A percentile compares a stretch with the other conserved stretches of the same genome.
These are phyloP conservation scores for Cottus gobio DNA, from an alignment of 2,113 vertebrate species.

Conservation along the genomic window DNA sequence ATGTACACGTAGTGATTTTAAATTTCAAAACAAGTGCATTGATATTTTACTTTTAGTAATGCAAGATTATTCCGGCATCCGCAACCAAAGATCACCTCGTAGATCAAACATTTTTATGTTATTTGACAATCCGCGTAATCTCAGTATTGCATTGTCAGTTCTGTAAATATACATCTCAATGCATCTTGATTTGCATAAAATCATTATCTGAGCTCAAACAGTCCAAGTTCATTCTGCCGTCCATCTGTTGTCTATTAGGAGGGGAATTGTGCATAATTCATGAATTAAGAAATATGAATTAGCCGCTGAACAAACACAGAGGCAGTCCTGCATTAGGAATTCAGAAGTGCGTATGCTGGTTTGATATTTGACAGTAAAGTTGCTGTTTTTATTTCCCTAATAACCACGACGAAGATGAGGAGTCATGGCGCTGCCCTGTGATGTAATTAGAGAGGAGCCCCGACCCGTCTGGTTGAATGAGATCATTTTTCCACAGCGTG, in stretches of 20 bases:
- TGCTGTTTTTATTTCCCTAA: slow-evolving; percentile 54
- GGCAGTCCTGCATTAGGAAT: neutral
- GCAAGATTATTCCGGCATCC: neutral
- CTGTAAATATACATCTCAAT: slow-evolving; percentile 23
- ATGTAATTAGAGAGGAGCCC: slow-evolving; percentile 74
- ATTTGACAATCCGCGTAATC: slow-evolving; percentile 4
- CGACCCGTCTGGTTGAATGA: slow-evolving; percentile 71
- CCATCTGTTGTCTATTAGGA: slow-evolving; percentile 53
- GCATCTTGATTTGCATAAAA: slow-evolving; percentile 47
- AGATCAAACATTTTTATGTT: neutral
- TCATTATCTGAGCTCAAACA: slow-evolving; percentile 26
- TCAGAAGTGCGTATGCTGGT: slow-evolving; percentile 16
- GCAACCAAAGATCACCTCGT: slow-evolving; percentile 17
- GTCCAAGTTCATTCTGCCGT: slow-evolving; percentile 34
- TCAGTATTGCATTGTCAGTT: neutral
- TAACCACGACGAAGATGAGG: slow-evolving; percentile 58
- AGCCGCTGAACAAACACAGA: slow-evolving; percentile 18
- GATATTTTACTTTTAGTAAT: slow-evolving; percentile 41
- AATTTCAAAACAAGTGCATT: slow-evolving; percentile 14
- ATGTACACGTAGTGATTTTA: slow-evolving; percentile 38
- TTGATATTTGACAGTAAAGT: slow-evolving; percentile 34
- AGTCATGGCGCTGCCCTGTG: slow-evolving; percentile 43
- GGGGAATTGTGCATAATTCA: slow-evolving; percentile 50
- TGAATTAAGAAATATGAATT: slow-evolving; percentile 36
- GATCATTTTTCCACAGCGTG: slow-evolving; percentile 74